Base-by-base conservation (phyloP, 2,888 invertebrate genomes). In the Deilephila elpenor region DNA sequence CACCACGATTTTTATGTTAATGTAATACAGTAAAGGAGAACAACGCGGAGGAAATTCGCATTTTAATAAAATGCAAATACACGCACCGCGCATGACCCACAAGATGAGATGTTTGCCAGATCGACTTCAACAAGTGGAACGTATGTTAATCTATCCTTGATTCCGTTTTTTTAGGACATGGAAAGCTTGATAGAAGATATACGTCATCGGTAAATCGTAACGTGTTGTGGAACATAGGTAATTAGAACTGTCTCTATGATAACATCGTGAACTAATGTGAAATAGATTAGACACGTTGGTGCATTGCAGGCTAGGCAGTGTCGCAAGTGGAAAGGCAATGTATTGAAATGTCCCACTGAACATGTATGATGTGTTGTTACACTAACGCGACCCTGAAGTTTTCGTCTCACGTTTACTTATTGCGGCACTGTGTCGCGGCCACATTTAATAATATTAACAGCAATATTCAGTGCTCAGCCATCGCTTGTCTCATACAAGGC, bases 381-480 rank as follows among this genome's bases (percentile, higher is more conserved):
- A 71, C 67, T 61, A 75, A 20, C 59, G 73, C 81, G 89, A 86
- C 92, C 91, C 86, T 92, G 92, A 90, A 86, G 79, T 74, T 74
- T 74, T 75, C 75, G 73, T 71, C 59, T 80, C 75, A 74, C 84
- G 83, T 87, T 85, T 88, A 87, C 86, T 85, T 87, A 89, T 88
- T 87, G 87, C 88, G 25, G 67, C 83, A 84, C 84, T 81, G 85
- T 85, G 67, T 67, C 67, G 67, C 67, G 67, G 44, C 44, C 84
- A 82, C 83, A 91, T 91, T 91, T 86, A 86, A 91, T 91, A 44
- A 88, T 83, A 89, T 89, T 88, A 88, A 85, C 84, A 84, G 84
- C 84, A 82, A 84, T 85, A 88, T 90, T 89, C 82, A 84, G 87
- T 82, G 80, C 80, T 86, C 86, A 86, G 82, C 79, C 84, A 82